phyloP scores from a whole-genome alignment of 2,113 vertebrate genomes.

The Paratilapia polleni region DNA sequence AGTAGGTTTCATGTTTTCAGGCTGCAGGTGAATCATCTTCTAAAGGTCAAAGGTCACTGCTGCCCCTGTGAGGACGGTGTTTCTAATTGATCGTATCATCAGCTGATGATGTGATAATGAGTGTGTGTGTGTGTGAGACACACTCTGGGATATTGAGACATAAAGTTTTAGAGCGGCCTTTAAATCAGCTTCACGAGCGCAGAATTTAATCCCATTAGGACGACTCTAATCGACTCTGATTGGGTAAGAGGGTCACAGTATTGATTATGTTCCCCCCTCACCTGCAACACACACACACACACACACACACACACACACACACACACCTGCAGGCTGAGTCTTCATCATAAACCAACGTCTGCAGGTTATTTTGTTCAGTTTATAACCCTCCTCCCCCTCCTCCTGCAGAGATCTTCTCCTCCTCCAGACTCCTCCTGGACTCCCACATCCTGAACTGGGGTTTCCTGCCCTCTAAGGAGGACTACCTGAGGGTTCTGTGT shows the following conservation, averaged over 20 bases:
- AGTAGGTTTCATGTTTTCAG: background rate
- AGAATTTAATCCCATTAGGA: conserved; percentile 77
- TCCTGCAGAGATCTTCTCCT: conserved; percentile 86
- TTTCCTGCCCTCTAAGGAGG: conserved; percentile 87
- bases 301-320: background rate
- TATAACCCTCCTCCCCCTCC: background rate
- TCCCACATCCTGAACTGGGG: conserved; percentile 90
- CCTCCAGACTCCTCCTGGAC: conserved; percentile 76
- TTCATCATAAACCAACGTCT: background rate
- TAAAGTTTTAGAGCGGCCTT: conserved; percentile 71
- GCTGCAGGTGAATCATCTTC: background rate
- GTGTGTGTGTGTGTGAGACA: conserved; percentile 55
- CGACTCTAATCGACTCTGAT: conserved; percentile 76
- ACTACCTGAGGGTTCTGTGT: conserved; percentile 88
- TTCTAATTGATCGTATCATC: conserved; percentile 64
- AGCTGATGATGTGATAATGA: conserved; percentile 71
- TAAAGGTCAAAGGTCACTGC: conserved; percentile 44
- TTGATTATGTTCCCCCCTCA: conserved; percentile 71
- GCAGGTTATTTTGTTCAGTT: background rate
- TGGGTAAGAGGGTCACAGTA: conserved; percentile 71
- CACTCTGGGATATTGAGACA: conserved; percentile 70
- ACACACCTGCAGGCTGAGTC: background rate
- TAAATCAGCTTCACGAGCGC: conserved; percentile 73
- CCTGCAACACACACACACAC: too few relatives aligned
- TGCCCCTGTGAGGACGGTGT: conserved; percentile 18